Percentiles rank a stretch among this genome's conserved stretches.
phyloP scores from a whole-genome alignment of 2,797 vertebrate genomes.

The Paedocypris micromegethes region DNA sequence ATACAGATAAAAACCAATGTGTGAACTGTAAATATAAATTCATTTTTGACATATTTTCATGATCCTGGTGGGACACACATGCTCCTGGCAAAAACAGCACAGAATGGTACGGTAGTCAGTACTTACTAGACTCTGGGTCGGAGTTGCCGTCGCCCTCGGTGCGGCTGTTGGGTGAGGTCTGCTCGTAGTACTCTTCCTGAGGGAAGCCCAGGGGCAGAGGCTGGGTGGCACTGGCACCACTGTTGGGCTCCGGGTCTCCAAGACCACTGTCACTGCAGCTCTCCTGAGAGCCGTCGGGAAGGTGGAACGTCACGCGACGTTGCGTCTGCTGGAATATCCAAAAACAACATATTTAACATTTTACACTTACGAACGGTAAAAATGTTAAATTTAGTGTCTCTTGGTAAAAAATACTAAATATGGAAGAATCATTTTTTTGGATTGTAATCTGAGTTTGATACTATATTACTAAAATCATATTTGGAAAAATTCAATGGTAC shows the following conservation, averaged over 20 bases:
- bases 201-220: constrained; percentile 84
- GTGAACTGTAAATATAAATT: no score
- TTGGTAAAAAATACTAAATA: no score
- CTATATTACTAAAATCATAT: no score
- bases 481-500: no score
- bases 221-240: constrained; percentile 72
- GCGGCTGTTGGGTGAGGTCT: constrained; percentile 87
- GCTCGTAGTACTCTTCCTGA: constrained; percentile 89
- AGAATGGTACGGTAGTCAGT: background rate
- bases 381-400: no score
- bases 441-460: no score
- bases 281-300: constrained; percentile 94
- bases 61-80: no score
- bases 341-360: constrained; percentile 46
- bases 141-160: constrained; percentile 97
- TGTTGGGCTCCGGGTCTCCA: constrained; percentile 78
- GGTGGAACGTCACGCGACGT: constrained; percentile 93
- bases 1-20: no score
- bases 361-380: background rate
- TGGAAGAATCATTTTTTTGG: no score
- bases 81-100: background rate
- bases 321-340: constrained; percentile 74
- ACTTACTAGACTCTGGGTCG: constrained; percentile 97
- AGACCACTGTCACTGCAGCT: constrained; percentile 88
- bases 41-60: no score